Base-by-base conservation (phyloP, 37 sponge, comb jelly and placozoan genomes). In the Spongilla lacustris region DNA sequence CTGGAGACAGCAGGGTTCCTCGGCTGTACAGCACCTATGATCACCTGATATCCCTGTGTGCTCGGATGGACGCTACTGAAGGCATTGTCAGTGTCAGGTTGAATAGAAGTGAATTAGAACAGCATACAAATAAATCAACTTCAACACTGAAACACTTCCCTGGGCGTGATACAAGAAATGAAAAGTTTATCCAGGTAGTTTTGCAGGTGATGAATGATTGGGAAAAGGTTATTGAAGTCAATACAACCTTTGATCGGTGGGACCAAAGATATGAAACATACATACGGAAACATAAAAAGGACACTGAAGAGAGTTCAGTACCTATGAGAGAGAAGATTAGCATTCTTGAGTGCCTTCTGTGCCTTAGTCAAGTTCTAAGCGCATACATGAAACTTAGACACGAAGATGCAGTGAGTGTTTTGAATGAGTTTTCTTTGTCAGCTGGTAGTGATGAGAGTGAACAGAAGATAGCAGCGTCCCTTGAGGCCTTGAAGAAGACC, bases 51-150 rank as follows among this genome's bases (percentile, higher is more conserved):
- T 68, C 23, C 25, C 76, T 93, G 13, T 89, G 90, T 77, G 93
- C 93, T 2, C 86, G 76, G 4, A 36, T 93, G 69, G 93, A 93
- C 81, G 90, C 93, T 29, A 74, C 81, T 26, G 32, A 72, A 81
- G 92, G 92, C 13, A 84, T 92, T 34, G 74, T 69, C n/a, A 41
- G 33, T 8, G 92, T 92, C 26, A 11, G 11, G 31, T 67, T 49
- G 29, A 73, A 84, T 31, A 74, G 2, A 36, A 36, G 2, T 24
- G 92, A 92, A 70, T 74, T 92, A 3, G 79, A 81, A 2, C 32
- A 80, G 25, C 36, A 28, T 35, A 48, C 50, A 19, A 83, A 80
- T 1, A 37, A 28, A 29, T 58, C 87, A 68, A 36, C 26, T 10
- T 48, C 31, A 24, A 32, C n/a, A 36, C 33, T 75, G 22, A 24